These are phyloP conservation scores for Brachynemurus nebulosus DNA, from an alignment of 2,888 invertebrate genomes.

Conservation along the genomic window DNA sequence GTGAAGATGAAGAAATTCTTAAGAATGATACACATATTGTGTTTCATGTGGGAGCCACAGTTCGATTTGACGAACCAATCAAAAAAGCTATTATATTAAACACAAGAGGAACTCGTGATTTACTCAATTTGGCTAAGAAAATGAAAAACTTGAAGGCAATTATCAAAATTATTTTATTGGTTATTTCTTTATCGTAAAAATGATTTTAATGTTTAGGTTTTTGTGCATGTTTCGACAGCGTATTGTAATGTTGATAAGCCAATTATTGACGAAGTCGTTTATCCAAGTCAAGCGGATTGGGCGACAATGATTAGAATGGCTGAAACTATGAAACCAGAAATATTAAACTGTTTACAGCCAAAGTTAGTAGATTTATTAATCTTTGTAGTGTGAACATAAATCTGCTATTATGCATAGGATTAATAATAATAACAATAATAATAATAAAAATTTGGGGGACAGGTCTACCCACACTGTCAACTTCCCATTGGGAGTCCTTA, in stretches of 20 bases:
- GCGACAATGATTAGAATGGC: not conserved
- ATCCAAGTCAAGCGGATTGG: not conserved
- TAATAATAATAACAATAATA: too few relatives aligned
- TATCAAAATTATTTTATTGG: too few relatives aligned
- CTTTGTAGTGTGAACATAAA: too few relatives aligned
- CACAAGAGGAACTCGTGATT: conserved; percentile 46
- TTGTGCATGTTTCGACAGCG: not conserved
- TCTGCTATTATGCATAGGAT: too few relatives aligned
- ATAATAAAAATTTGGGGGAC: too few relatives aligned
- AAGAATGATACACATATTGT: conserved; percentile 57
- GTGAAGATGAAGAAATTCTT: conserved; percentile 42
- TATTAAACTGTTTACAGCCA: not conserved
- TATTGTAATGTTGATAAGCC: conserved; percentile 1
- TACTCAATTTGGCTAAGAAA: conserved; percentile 47
- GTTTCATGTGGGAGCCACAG: conserved; percentile 64
- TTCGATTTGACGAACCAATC: conserved; percentile 59
- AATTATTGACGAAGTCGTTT: not conserved
- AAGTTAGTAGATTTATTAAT: not conserved
- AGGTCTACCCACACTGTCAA: too few relatives aligned
- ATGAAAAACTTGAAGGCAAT: conserved; percentile 52
- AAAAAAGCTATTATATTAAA: conserved; percentile 54
- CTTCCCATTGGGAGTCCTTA: too few relatives aligned
- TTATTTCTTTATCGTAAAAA: too few relatives aligned
- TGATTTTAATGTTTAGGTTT: too few relatives aligned
- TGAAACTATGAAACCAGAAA: not conserved